These are phyloP conservation scores for Catajapyx aquilonaris DNA, from an alignment of 1,140 invertebrate species.

Conservation along the genomic window DNA sequence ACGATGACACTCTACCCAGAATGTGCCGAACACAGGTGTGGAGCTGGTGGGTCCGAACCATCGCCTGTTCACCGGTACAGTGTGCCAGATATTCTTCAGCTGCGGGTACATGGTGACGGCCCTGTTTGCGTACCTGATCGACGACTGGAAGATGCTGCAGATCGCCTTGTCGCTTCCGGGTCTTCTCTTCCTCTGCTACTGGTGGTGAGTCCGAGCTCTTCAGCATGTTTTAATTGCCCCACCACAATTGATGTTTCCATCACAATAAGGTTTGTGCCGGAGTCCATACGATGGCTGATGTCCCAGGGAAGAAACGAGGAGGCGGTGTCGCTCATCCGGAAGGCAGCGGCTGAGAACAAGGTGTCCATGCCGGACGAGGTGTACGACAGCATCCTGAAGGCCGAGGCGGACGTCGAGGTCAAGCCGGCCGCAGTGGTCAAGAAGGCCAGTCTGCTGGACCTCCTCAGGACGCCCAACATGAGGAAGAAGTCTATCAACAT, in stretches of 20 bases:
- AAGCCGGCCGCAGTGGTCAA: slow-evolving; percentile 12
- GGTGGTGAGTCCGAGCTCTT: slow-evolving; percentile 37
- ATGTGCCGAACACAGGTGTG: slow-evolving; percentile 32
- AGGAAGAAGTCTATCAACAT: slow-evolving; percentile 45
- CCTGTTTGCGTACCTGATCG: slow-evolving; percentile 43
- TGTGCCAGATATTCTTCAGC: slow-evolving; percentile 56
- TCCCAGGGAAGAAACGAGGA: slow-evolving; percentile 47
- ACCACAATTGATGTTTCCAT: slow-evolving; percentile 10
- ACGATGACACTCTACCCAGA: too few relatives aligned
- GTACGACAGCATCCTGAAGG: slow-evolving; percentile 26
- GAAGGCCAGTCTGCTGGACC: slow-evolving; percentile 35
- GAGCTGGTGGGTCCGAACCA: slow-evolving; percentile 61
- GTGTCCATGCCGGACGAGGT: slow-evolving; percentile 30
- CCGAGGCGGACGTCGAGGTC: slow-evolving; percentile 4
- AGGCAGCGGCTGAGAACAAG: slow-evolving; percentile 42
- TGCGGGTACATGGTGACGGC: slow-evolving; percentile 49
- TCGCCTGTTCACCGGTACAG: slow-evolving; percentile 47
- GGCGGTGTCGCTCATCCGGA: slow-evolving; percentile 41
- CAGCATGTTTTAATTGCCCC: slow-evolving; percentile 14
- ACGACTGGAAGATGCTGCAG: slow-evolving; percentile 51
- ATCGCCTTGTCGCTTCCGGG: slow-evolving; percentile 47
- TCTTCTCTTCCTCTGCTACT: slow-evolving; percentile 45
- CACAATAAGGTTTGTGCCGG: slow-evolving; percentile 44
- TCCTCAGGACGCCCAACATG: slow-evolving; percentile 46
- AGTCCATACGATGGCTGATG: slow-evolving; percentile 59